A percentile compares a stretch with the other conserved stretches of the same genome.
phyloP scores from a whole-genome alignment of 2,888 invertebrate species.

The Monopis laevigella region DNA sequence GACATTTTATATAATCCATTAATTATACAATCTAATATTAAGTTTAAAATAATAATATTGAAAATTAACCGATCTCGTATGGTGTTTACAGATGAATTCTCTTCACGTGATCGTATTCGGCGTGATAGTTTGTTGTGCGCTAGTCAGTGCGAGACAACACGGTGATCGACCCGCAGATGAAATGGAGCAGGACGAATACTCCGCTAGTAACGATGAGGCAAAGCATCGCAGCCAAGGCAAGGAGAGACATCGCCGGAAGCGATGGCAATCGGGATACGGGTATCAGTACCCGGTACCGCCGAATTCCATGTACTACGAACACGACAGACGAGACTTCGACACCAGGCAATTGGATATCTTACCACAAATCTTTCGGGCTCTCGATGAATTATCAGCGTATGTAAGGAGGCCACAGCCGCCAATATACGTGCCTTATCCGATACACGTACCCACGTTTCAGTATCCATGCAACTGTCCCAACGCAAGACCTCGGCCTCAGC shows the following conservation, averaged over 20 bases:
- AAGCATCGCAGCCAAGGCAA: conserved; percentile 20
- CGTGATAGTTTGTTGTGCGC: conserved; percentile 28
- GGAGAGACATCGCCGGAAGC: conserved; percentile 33
- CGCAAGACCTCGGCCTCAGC: not conserved
- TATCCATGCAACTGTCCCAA: conserved; percentile 24
- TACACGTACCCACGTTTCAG: conserved; percentile 29
- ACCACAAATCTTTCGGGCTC: conserved; percentile 32
- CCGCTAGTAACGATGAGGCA: not conserved
- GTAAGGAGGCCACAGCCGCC: conserved; percentile 30
- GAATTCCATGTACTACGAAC: conserved; percentile 28
- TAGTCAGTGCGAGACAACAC: conserved; percentile 31
- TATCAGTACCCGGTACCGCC: conserved; percentile 32
- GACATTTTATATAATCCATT: no score
- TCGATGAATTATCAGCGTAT: conserved; percentile 38
- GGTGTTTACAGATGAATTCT: conserved; percentile 39
- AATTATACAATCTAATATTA: no score
- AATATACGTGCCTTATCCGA: conserved; percentile 38
- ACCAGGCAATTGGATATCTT: conserved; percentile 32
- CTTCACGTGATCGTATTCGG: conserved; percentile 26
- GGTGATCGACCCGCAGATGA: conserved; percentile 27
- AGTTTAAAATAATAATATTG: no score
- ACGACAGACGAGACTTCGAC: conserved; percentile 31
- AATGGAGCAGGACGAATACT: conserved; percentile 10
- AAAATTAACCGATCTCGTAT: no score
- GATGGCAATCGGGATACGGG: conserved; percentile 37